These are phyloP conservation scores for Coptodon rendalli DNA, from an alignment of 2,113 vertebrate species.

Conservation along the genomic window DNA sequence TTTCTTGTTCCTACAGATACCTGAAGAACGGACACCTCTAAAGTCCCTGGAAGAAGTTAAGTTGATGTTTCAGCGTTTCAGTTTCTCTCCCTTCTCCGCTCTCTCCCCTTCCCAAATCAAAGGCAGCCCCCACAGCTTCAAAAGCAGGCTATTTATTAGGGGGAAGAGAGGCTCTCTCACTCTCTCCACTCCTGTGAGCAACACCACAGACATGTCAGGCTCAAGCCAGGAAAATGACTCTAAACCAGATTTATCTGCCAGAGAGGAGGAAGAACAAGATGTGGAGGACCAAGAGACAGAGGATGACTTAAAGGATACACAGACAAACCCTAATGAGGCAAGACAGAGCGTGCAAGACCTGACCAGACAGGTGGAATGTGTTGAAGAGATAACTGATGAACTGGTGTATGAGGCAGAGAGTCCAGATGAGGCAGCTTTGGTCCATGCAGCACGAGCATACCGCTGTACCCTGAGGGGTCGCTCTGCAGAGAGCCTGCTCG, in stretches of 20 bases:
- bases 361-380: slow-evolving; percentile 63
- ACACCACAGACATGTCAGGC: not conserved
- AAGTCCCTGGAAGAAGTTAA: slow-evolving; percentile 86
- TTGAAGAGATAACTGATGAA: slow-evolving; percentile 73
- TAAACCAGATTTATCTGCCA: not conserved
- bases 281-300: not conserved
- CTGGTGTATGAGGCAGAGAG: slow-evolving; percentile 89
- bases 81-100: slow-evolving; percentile 71
- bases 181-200: not conserved
- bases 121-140: slow-evolving; percentile 64
- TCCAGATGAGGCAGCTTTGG: slow-evolving; percentile 89
- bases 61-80: slow-evolving; percentile 82
- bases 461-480: slow-evolving; percentile 81
- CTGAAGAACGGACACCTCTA: slow-evolving; percentile 66
- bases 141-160: slow-evolving; percentile 69
- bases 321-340: not conserved
- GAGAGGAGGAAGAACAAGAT: not conserved
- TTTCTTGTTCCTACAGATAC: slow-evolving; percentile 34
- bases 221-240: not conserved
- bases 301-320: not conserved
- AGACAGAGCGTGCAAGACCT: not conserved
- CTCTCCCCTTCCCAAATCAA: slow-evolving; percentile 46
- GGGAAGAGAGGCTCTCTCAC: slow-evolving; percentile 60
- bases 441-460: slow-evolving; percentile 86
- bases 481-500: slow-evolving; percentile 77